Percentiles rank a stretch among this genome's conserved stretches.
Evolutionary conservation across 2,113 vertebrate species (phyloP).

Genomic region (Tursiops truncatus): DNA sequence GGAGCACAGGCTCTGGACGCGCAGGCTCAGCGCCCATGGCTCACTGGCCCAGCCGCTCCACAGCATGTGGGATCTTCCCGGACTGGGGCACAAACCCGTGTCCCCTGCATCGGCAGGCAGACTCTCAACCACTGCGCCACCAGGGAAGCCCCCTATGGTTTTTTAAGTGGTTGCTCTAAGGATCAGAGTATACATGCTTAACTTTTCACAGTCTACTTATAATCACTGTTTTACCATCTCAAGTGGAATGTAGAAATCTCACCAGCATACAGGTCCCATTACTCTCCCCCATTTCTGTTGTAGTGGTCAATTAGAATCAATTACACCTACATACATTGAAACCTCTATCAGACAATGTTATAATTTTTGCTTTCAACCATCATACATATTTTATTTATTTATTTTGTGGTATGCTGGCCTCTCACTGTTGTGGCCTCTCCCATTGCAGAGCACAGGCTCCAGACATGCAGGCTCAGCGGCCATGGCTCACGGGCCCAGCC

Average conservation of each 20-base stretch:
- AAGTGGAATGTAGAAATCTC: background rate
- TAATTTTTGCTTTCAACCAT: background rate
- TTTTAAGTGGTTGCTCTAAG: background rate
- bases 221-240: background rate
- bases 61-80: no score
- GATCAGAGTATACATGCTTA: background rate
- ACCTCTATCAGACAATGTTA: background rate
- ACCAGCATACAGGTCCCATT: background rate
- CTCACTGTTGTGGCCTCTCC: no score
- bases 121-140: no score
- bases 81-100: no score
- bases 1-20: no score
- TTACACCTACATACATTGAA: background rate
- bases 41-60: no score
- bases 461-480: no score
- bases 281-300: background rate
- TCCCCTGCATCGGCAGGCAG: no score
- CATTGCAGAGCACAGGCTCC: no score
- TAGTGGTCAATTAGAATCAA: background rate
- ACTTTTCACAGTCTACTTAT: background rate
- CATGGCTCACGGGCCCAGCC: no score
- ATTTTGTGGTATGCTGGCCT: no score
- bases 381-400: background rate
- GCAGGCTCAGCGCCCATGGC: no score
- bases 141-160: background rate